Evolutionary conservation across 2,888 invertebrate species (phyloP).

Genomic region (Parnassius mnemosyne): DNA sequence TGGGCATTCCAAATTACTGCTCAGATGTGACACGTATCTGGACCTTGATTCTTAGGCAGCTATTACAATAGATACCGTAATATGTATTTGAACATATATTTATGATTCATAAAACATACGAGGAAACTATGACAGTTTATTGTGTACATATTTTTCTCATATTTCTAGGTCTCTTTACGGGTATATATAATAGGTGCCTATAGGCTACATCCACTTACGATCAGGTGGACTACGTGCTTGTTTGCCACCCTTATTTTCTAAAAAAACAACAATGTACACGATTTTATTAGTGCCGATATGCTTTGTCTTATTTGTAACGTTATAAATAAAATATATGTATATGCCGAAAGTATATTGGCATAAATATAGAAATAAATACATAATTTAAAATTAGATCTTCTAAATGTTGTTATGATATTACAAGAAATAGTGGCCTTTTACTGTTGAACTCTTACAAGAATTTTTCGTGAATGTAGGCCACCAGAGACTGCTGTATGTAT

Average conservation of each 20-base stretch:
- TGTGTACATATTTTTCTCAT: too few relatives aligned
- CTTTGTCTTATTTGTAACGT: not conserved
- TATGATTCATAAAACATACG: too few relatives aligned
- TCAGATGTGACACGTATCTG: too few relatives aligned
- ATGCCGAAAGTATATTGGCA: slow-evolving; percentile 1
- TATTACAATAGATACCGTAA: not conserved
- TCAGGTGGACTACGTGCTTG: too few relatives aligned
- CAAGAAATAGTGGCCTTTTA: slow-evolving; percentile 24
- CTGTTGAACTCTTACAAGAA: slow-evolving; percentile 11
- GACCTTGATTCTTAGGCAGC: too few relatives aligned
- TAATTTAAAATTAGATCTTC: slow-evolving; percentile 8
- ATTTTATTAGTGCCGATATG: slow-evolving; percentile 1
- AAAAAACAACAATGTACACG: not conserved
- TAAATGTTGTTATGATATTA: slow-evolving; percentile 29
- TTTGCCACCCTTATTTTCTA: too few relatives aligned
- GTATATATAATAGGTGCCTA: too few relatives aligned
- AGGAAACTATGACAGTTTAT: too few relatives aligned
- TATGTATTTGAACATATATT: not conserved
- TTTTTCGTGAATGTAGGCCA: not conserved
- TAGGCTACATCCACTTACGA: too few relatives aligned
- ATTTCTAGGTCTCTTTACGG: too few relatives aligned
- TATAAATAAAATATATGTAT: not conserved
- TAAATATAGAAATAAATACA: not conserved
- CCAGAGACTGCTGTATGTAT: not conserved
- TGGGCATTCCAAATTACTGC: too few relatives aligned